Conservation (phyloP, 2,797 vertebrate genomes). For the Mycteria americana region DNA sequence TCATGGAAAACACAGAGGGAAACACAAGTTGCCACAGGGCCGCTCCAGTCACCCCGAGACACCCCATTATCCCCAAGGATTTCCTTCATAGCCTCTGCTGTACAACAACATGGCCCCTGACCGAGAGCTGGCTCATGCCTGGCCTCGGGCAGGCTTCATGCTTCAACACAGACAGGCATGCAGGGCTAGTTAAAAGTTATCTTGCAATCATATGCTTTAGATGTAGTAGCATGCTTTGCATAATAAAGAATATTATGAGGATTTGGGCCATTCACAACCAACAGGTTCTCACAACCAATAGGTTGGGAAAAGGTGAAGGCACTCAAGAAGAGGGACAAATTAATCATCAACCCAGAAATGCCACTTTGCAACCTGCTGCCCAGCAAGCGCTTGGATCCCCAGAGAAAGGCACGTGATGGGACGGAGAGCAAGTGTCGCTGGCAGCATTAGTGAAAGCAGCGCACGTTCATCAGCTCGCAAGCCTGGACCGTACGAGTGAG, state of each 20-base stretch:
- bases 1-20: background rate
- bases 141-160: background rate
- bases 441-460: background rate
- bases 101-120: background rate
- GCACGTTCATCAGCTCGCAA: background rate
- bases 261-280: background rate
- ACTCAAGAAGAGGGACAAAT: background rate
- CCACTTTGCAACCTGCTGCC: background rate
- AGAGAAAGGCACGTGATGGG: background rate
- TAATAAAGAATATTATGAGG: background rate
- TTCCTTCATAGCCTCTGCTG: background rate
- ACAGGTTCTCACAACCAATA: background rate
- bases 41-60: background rate
- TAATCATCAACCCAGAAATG: background rate
- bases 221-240: background rate
- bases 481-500: background rate
- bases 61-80: background rate
- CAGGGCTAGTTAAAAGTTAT: background rate
- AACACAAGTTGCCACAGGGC: background rate
- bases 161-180: background rate
- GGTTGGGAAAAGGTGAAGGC: background rate
- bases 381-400: background rate
- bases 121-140: background rate
- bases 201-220: background rate
- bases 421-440: background rate